Percentiles rank a stretch among this genome's conserved stretches.
phyloP scores from a whole-genome alignment of 2,797 vertebrate species.

The Anguilla obscura region DNA sequence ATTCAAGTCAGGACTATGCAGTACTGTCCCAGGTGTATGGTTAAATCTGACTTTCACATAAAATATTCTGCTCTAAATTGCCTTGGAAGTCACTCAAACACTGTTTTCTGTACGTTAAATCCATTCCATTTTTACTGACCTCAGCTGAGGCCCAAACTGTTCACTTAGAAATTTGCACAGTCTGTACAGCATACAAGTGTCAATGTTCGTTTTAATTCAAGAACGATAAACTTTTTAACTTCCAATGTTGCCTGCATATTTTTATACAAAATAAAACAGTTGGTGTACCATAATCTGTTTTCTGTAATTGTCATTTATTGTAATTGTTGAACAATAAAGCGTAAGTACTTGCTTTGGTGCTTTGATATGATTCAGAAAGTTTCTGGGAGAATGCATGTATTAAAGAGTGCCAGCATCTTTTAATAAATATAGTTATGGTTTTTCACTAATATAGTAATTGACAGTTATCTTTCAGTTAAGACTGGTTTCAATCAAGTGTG shows the following conservation, averaged over 20 bases:
- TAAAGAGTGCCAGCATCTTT: neutral
- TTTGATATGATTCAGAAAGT: neutral
- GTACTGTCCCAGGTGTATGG: neutral
- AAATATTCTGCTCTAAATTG: neutral
- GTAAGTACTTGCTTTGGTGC: neutral
- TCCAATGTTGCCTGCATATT: slow-evolving; percentile 33
- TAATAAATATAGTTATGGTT: neutral
- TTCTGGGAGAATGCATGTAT: neutral
- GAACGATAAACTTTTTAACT: neutral
- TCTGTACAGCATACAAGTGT: slow-evolving; percentile 14
- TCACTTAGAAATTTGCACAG: slow-evolving; percentile 1
- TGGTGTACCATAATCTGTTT: neutral
- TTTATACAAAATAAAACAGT: slow-evolving; percentile 34
- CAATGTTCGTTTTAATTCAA: slow-evolving; percentile 18
- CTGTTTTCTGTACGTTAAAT: slow-evolving; percentile 7
- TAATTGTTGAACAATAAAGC: neutral
- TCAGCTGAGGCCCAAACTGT: neutral
- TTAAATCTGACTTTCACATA: neutral
- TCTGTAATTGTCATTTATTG: neutral
- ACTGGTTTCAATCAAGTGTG: neutral
- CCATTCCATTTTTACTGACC: slow-evolving; percentile 34
- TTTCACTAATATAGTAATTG: neutral
- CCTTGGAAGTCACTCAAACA: neutral
- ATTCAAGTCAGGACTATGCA: neutral
- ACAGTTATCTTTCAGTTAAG: neutral